Conservation (phyloP, 1,140 invertebrate species). For the Pomacea maculata region DNA sequence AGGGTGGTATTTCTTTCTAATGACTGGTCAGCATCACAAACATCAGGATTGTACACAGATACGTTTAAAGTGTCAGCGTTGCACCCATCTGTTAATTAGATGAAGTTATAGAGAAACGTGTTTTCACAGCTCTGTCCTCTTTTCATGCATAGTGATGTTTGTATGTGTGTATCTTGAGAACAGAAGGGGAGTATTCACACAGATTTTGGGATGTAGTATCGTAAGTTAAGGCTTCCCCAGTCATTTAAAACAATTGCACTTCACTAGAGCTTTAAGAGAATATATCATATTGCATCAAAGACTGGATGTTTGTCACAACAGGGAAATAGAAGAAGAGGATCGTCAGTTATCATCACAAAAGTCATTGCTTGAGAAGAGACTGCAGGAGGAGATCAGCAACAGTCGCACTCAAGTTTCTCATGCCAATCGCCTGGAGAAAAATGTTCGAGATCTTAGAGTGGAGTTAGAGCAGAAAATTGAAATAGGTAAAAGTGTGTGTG, state of each 20-base stretch:
- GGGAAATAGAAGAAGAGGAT: slow-evolving; percentile 39
- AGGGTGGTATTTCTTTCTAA: too few species aligned
- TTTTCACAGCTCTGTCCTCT: too few species aligned
- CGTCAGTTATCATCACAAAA: slow-evolving; percentile 36
- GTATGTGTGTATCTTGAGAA: too few species aligned
- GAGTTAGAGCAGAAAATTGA: slow-evolving; percentile 54
- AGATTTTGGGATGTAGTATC: too few species aligned
- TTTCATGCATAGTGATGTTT: background rate
- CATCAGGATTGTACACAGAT: too few species aligned
- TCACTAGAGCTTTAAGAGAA: background rate
- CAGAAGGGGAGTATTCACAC: too few species aligned
- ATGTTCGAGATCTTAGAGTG: slow-evolving; percentile 45
- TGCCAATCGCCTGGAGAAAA: slow-evolving; percentile 42
- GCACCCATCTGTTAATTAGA: too few species aligned
- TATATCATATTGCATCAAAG: background rate
- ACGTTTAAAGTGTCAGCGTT: too few species aligned
- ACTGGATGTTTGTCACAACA: slow-evolving; percentile 4
- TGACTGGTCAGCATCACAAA: too few species aligned
- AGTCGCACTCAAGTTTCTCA: slow-evolving; percentile 32
- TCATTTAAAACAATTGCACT: background rate
- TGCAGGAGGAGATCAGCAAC: slow-evolving; percentile 38
- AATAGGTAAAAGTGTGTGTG: slow-evolving; percentile 36
- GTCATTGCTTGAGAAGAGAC: slow-evolving; percentile 34
- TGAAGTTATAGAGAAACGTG: too few species aligned
- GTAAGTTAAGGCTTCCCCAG: too few species aligned